These are phyloP conservation scores for Gonocerus acuteangulatus DNA, from an alignment of 2,888 invertebrate species.

Conservation along the genomic window DNA sequence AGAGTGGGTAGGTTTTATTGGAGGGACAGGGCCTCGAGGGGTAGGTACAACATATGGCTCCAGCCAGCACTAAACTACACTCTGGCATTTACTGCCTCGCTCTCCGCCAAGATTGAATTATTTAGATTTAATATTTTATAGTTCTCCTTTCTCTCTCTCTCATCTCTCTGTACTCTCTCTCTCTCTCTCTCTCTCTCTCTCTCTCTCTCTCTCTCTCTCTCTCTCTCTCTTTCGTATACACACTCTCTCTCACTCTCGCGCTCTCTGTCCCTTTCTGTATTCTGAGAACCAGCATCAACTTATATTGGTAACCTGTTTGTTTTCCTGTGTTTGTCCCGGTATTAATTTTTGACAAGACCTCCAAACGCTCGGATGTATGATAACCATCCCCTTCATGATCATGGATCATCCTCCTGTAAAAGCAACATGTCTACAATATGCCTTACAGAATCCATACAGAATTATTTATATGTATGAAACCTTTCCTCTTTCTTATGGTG, in stretches of 20 bases:
- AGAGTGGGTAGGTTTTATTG: constrained; percentile 16
- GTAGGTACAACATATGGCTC: constrained; percentile 30
- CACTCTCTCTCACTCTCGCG: not conserved
- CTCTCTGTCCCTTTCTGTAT: not conserved
- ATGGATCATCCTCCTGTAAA: too few species aligned
- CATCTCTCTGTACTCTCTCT: not conserved
- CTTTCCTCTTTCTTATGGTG: too few species aligned
- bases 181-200: not conserved
- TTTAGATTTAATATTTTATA: constrained; percentile 36
- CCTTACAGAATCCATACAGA: too few species aligned
- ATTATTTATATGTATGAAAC: too few species aligned
- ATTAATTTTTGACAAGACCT: too few species aligned
- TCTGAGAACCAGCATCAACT: not conserved
- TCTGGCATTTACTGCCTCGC: constrained; percentile 34
- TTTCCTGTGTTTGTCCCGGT: not conserved
- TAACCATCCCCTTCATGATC: too few species aligned
- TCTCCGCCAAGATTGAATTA: constrained; percentile 32
- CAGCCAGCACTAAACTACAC: constrained; percentile 32
- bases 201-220: constrained; percentile 1
- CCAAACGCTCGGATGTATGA: too few species aligned
- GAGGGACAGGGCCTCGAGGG: not conserved
- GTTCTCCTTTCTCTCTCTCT: constrained; percentile 16
- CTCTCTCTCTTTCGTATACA: constrained; percentile 10
- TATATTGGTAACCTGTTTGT: constrained; percentile 12
- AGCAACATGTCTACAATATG: too few species aligned